Evolutionary conservation across 2,888 invertebrate genomes (phyloP).

Genomic region (Temnothorax rugatulus): DNA sequence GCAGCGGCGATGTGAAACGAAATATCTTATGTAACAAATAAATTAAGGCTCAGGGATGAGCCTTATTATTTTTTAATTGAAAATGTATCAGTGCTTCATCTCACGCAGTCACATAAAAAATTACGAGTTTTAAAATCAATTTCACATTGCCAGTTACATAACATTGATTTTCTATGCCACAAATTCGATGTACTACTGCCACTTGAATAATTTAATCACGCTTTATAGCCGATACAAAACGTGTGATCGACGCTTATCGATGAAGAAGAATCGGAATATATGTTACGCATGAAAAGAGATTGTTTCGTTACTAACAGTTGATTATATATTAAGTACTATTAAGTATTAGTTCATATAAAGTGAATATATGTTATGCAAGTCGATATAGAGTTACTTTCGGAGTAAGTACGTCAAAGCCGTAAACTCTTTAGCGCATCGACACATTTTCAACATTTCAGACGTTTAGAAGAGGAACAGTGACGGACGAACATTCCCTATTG

Average conservation of each 20-base stretch:
- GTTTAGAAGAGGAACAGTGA: background rate
- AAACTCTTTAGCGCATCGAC: background rate
- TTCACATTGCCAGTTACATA: conserved; percentile 57
- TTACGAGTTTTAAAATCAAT: conserved; percentile 17
- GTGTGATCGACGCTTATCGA: background rate
- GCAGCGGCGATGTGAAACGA: conserved; percentile 57
- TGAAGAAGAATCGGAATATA: background rate
- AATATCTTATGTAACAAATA: conserved; percentile 31
- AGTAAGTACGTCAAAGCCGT: conserved; percentile 9
- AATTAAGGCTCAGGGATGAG: background rate
- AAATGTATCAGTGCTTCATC: conserved; percentile 3
- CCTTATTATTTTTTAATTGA: conserved; percentile 6
- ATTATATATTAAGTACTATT: conserved; percentile 14
- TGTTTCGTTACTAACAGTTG: background rate
- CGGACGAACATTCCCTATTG: background rate
- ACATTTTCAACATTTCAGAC: conserved; percentile 22
- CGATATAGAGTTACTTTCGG: background rate
- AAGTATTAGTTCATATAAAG: background rate
- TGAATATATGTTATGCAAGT: background rate
- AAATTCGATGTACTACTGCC: conserved; percentile 71
- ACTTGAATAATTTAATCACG: conserved; percentile 62
- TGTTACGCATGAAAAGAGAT: background rate
- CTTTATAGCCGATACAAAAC: conserved; percentile 24
- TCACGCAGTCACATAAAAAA: background rate
- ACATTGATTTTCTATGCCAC: conserved; percentile 63